Base-by-base conservation (phyloP, 35 echinoderm and acorn worm species). In the Hemicentrotus pulcherrimus region DNA sequence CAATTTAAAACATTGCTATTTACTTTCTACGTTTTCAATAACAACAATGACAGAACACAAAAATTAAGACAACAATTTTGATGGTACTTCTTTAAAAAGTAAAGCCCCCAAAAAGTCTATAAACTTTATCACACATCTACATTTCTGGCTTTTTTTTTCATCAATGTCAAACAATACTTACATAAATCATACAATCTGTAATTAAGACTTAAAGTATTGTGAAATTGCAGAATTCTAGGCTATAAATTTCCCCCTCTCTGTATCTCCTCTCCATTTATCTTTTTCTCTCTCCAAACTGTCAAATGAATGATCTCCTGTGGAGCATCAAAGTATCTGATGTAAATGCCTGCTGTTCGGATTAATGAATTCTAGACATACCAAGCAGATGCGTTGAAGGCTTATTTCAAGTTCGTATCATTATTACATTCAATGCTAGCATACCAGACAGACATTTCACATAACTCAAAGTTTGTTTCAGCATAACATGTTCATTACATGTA, bases 361-460 rank as follows among this genome's bases (percentile, higher is more conserved):
- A 78, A 78, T 78, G 65, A 78, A 78, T 28, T 7, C 65, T 78
- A 78, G 65, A 78, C 65, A 78, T 78, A 28, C 65, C 65, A 28
- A n/a, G 28, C 65, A 24, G 65, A 78, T 78, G 65, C 65, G 6
- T 78, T n/a, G 6, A 28, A 28, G 24, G 65, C n/a, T 78, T 78
- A 78, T 78, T 78, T 78, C 65, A 78, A 78, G 65, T 78, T 78
- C 65, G 19, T 78, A 22, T 78, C 65, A 78, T 78, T 78, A 78
- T 78, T 78, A 78, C 5, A 28, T 78, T n/a, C 19, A 78, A 78
- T 78, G 18, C 65, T 78, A n/a, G 65, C 65, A 78, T 78, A 78
- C 65, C 24, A 78, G 19, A 78, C 15, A 78, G 22, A 28, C 50
- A 55, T 13, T 55, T 6, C 50, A 11, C 50, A 55, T 55, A 55